Evolutionary conservation across 2,797 vertebrate species (phyloP), one percentile per base, ranked within the genome.

Genomic region (Anabacerthia variegaticeps): DNA sequence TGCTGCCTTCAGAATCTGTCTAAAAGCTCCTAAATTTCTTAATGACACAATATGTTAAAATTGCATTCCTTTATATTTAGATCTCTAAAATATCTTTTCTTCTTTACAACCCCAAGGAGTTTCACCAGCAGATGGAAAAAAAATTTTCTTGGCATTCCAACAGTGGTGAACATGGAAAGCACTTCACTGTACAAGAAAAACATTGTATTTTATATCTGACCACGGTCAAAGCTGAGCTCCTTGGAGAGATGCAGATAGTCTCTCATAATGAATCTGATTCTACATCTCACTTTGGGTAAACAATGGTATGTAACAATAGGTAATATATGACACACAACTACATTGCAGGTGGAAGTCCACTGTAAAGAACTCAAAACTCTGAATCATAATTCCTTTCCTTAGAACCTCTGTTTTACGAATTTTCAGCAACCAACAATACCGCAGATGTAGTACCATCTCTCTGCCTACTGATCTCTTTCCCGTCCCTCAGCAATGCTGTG

Each of bases 1-100:
- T 94, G 95, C 97, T 97, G 95, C 95, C 93, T 98, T 97, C 96
- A 97, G 95, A 98, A 94, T 97, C 93, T 96, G 89, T 97, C 97
- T 98, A 98, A 98, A 98, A 98, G 98, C 98, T 96, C 93, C 97
- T 97, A 97, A 98, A 98, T 97, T 98, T 98, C 97, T 97, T 98
- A 98, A 98, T 98, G 97, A 98, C 94, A 98, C 95, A 98, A 97
- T 98, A 98, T 88, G 95, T 97, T 98, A 98, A 98, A 98, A 98
- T 97, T 98, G 79, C 88, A 80, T 97, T 97, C 84, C 79, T 97
- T 97, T 97, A 97, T 97, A 97, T 97, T 98, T 98, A 97, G 96
- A 98, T 97, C 93, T 96, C 92, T 95, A 93, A 97, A 96, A 96
- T 81, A 97, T 83, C 77, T 97, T 95, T 94, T 95, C 68, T 94